These are phyloP conservation scores for Gibbula magus DNA, from an alignment of 2,888 invertebrate genomes.

Conservation along the genomic window DNA sequence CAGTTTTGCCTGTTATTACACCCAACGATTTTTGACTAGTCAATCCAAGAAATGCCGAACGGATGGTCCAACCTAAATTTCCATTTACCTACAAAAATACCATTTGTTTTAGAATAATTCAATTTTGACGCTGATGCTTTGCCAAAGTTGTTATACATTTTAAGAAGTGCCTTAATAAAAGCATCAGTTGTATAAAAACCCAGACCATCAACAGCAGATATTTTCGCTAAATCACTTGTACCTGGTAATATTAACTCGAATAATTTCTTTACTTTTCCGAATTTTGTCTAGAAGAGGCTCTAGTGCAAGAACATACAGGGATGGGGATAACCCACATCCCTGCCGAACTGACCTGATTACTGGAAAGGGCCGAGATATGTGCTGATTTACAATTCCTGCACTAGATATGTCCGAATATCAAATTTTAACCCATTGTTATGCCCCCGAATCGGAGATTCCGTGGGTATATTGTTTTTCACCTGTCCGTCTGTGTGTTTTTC, in stretches of 20 bases:
- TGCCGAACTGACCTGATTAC: slow-evolving; percentile 20
- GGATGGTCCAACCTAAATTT: slow-evolving; percentile 15
- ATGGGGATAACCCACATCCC: slow-evolving; percentile 23
- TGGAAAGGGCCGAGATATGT: slow-evolving; percentile 36
- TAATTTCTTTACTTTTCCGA: neutral
- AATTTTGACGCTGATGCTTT: slow-evolving; percentile 21
- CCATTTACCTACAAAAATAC: slow-evolving; percentile 25
- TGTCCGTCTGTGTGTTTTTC: no score
- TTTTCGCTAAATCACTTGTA: slow-evolving; percentile 22
- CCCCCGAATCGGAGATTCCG: no score
- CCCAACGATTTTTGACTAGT: slow-evolving; percentile 32
- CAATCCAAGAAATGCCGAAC: slow-evolving; percentile 38
- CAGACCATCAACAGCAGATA: slow-evolving; percentile 31
- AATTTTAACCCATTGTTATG: slow-evolving; percentile 41
- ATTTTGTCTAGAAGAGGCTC: slow-evolving; percentile 24
- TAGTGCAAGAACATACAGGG: slow-evolving; percentile 24
- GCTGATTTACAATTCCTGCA: slow-evolving; percentile 41
- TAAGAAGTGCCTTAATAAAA: neutral
- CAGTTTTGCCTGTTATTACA: no score
- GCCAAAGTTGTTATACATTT: neutral
- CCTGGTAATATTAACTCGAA: slow-evolving; percentile 15
- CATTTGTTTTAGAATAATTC: slow-evolving; percentile 25
- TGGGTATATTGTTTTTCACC: no score
- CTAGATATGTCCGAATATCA: slow-evolving; percentile 43
- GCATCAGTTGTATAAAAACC: slow-evolving; percentile 2